phyloP scores from a whole-genome alignment of 2,888 invertebrate genomes.

The Drosophila paramelanica region DNA sequence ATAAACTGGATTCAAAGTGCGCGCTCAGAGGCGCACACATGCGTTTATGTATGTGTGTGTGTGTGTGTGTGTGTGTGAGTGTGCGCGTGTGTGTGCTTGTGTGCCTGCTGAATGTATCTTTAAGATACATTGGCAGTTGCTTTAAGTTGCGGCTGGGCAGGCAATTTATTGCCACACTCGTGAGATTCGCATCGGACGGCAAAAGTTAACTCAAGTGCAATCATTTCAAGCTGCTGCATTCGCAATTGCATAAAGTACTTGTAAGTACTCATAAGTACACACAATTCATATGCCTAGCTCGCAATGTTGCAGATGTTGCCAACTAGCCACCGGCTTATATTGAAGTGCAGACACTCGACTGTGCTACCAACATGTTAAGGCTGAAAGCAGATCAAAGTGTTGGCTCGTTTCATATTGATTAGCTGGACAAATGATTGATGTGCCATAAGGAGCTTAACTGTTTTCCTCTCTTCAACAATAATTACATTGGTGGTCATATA shows the following conservation, averaged over 20 bases:
- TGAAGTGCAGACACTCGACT: slow-evolving; percentile 8
- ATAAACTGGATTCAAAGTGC: slow-evolving; percentile 52
- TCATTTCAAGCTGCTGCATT: slow-evolving; percentile 71
- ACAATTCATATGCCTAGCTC: slow-evolving; percentile 42
- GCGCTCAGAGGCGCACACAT: slow-evolving; percentile 5
- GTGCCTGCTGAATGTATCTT: slow-evolving; percentile 27
- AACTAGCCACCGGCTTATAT: slow-evolving; percentile 11
- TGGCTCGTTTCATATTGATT: slow-evolving; percentile 7
- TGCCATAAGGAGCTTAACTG: background rate
- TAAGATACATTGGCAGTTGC: slow-evolving; percentile 54
- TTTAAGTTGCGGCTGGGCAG: slow-evolving; percentile 44
- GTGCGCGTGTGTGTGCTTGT: background rate
- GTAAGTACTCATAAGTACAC: slow-evolving; percentile 44
- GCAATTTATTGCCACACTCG: slow-evolving; percentile 52
- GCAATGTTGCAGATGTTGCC: slow-evolving; percentile 56
- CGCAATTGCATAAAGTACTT: slow-evolving; percentile 55
- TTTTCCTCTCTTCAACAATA: background rate
- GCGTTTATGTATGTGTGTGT: slow-evolving; percentile 6
- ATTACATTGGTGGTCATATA: too few species aligned
- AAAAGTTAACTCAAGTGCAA: slow-evolving; percentile 65
- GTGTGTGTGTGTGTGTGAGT: background rate
- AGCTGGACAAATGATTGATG: background rate
- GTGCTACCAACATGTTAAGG: slow-evolving; percentile 14
- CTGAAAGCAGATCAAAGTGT: background rate
- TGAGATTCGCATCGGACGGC: slow-evolving; percentile 19